Conservation (phyloP, 2,113 vertebrate genomes). For the Caloenas nicobarica region DNA sequence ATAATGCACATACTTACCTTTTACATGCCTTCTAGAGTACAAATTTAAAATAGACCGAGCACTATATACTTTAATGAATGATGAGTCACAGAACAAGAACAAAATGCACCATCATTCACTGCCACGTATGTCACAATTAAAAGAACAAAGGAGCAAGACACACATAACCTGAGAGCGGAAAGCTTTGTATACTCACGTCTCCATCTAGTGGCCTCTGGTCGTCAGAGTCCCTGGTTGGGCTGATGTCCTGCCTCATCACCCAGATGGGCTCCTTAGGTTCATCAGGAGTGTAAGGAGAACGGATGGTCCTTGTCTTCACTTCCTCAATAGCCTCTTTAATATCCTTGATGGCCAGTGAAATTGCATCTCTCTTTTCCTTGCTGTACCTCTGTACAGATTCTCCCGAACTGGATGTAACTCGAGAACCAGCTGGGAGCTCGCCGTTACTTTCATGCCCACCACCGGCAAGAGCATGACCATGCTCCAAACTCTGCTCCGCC, state of each 20-base stretch:
- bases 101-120: background rate
- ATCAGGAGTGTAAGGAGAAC: constrained; percentile 96
- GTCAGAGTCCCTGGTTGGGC: constrained; percentile 88
- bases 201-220: constrained; percentile 84
- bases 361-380: constrained; percentile 91
- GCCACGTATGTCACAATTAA: background rate
- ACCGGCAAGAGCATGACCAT: background rate
- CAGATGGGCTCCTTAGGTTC: constrained; percentile 97
- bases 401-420: constrained; percentile 27
- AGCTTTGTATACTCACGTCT: constrained; percentile 83
- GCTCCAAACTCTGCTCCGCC: constrained; percentile 78
- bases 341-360: constrained; percentile 96
- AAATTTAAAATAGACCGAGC: background rate
- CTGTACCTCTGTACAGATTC: constrained; percentile 82
- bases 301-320: constrained; percentile 95
- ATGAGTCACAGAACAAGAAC: background rate
- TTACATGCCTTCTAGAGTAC: background rate
- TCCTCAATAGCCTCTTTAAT: constrained; percentile 98
- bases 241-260: constrained; percentile 98
- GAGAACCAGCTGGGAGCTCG: constrained; percentile 56
- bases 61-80: background rate
- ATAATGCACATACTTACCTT: background rate
- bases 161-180: background rate
- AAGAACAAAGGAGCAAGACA: background rate
- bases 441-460: constrained; percentile 65